A percentile compares a stretch with the other conserved stretches of the same genome.
phyloP scores from a whole-genome alignment of 2,888 invertebrate genomes.

The Buathra laborator region DNA sequence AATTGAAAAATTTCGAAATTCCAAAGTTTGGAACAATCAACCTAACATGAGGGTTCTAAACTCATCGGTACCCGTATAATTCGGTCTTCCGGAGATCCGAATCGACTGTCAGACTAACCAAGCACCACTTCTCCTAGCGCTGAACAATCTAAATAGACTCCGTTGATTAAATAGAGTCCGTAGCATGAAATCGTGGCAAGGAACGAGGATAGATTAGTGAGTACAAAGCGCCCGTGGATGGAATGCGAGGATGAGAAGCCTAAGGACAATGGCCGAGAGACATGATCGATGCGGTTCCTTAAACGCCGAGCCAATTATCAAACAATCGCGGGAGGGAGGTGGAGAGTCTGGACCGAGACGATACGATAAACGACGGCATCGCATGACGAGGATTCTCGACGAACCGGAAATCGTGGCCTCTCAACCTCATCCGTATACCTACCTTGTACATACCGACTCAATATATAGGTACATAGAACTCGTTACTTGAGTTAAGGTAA shows the following conservation, averaged over 20 bases:
- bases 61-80: background rate
- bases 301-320: constrained; percentile 66
- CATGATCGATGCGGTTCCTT: constrained; percentile 71
- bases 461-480: background rate
- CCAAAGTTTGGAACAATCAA: background rate
- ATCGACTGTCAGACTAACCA: constrained; percentile 6
- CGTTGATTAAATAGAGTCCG: constrained; percentile 18
- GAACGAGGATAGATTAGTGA: constrained; percentile 49
- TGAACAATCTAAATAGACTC: constrained; percentile 19
- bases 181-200: constrained; percentile 45
- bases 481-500: background rate
- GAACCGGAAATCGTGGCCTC: constrained; percentile 52
- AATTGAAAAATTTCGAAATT: no score
- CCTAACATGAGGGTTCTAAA: background rate
- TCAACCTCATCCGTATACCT: background rate
- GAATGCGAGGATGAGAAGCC: constrained; percentile 57
- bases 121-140: background rate
- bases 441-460: background rate
- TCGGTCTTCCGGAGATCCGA: background rate
- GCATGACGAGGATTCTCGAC: constrained; percentile 41
- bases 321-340: constrained; percentile 55
- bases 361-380: constrained; percentile 49
- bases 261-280: constrained; percentile 67
- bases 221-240: constrained; percentile 49
- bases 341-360: constrained; percentile 38